phyloP scores from a whole-genome alignment of 2,888 invertebrate species.

The Phyto melanocephala region DNA sequence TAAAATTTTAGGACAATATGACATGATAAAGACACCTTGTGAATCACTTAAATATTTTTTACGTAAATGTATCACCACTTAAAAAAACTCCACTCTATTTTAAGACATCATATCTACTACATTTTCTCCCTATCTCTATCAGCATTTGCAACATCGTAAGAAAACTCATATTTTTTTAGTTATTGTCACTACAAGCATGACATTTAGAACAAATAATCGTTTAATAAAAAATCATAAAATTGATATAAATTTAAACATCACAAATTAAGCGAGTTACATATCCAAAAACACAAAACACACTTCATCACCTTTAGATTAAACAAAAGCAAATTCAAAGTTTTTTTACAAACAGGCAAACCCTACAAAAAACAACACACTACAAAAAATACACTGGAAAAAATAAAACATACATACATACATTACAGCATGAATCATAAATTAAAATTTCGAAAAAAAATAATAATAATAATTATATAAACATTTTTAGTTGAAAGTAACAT shows the following conservation, averaged over 20 bases:
- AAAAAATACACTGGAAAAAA: conserved; percentile 16
- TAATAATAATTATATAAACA: too few relatives aligned
- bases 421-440: conserved; percentile 40
- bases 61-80: neutral
- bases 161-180: neutral
- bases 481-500: too few relatives aligned
- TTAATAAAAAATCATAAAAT: neutral
- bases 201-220: neutral
- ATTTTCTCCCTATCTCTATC: neutral
- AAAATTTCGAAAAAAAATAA: neutral
- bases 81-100: neutral
- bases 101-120: neutral
- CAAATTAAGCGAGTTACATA: neutral
- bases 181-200: too few relatives aligned
- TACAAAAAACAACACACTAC: neutral
- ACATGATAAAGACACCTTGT: too few relatives aligned
- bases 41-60: too few relatives aligned
- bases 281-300: neutral
- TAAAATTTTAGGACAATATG: too few relatives aligned
- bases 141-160: neutral
- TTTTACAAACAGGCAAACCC: too few relatives aligned
- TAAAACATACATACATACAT: neutral
- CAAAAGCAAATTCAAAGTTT: too few relatives aligned
- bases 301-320: too few relatives aligned
- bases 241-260: neutral